phyloP scores from a whole-genome alignment of 2,888 invertebrate genomes.

The Ypsolopha scabrella region DNA sequence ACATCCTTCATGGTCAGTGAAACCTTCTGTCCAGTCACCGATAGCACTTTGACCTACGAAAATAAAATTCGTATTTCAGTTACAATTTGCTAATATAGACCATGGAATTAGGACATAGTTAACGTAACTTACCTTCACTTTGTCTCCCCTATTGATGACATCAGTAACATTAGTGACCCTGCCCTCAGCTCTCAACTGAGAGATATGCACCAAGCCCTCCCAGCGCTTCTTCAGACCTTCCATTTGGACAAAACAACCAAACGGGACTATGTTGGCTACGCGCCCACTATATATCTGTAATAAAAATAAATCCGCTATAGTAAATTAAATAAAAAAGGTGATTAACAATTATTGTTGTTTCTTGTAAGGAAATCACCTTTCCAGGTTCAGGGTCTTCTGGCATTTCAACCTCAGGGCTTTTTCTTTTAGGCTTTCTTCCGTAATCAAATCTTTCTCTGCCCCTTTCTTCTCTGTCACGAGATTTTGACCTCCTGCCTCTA shows the following conservation, averaged over 20 bases:
- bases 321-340: too few relatives aligned
- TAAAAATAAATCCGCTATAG: neutral
- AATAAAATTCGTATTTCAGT: neutral
- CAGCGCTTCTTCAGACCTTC: constrained; percentile 90
- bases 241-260: constrained; percentile 97
- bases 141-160: constrained; percentile 90
- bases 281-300: constrained; percentile 90
- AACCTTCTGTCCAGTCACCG: constrained; percentile 93
- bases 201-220: constrained; percentile 98
- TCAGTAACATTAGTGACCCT: constrained; percentile 95
- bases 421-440: constrained; percentile 32
- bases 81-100: too few relatives aligned
- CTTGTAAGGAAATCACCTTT: constrained; percentile 52
- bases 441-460: constrained; percentile 34
- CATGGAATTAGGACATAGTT: neutral
- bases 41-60: constrained; percentile 84
- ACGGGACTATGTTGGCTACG: constrained; percentile 96
- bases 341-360: neutral
- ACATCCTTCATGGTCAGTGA: constrained; percentile 98
- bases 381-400: constrained; percentile 83
- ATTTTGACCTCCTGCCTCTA: constrained; percentile 21
- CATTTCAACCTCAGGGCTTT: constrained; percentile 66
- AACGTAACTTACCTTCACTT: constrained; percentile 78
- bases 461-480: constrained; percentile 27
- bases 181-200: constrained; percentile 92